A percentile compares a stretch with the other conserved stretches of the same genome.
Evolutionary conservation across 2,888 invertebrate genomes (phyloP).

Genomic region (Mythimna vitellina): DNA sequence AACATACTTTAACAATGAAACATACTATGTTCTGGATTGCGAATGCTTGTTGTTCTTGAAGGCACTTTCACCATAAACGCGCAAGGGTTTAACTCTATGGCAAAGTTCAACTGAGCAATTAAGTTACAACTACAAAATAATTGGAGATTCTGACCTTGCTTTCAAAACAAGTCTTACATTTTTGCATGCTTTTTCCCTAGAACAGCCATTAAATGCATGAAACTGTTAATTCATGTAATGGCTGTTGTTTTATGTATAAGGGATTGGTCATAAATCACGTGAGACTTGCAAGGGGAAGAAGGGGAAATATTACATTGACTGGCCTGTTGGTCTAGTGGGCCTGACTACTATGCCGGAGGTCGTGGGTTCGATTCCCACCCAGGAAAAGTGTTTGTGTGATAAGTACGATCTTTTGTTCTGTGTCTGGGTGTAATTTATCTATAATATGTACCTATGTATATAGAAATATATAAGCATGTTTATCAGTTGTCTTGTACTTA

Average conservation of each 20-base stretch:
- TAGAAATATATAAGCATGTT: too few species aligned
- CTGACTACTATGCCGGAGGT: too few species aligned
- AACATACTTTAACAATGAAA: background rate
- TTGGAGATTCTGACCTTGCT: slow-evolving; percentile 19
- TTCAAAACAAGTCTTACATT: slow-evolving; percentile 28
- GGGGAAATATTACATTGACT: too few species aligned
- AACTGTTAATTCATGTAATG: background rate
- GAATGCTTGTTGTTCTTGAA: background rate
- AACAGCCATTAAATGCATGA: slow-evolving; percentile 15
- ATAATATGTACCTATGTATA: too few species aligned
- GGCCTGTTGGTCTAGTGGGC: too few species aligned
- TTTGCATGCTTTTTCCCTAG: slow-evolving; percentile 29
- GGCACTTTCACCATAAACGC: slow-evolving; percentile 3
- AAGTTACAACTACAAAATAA: slow-evolving; percentile 10
- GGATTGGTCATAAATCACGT: too few species aligned
- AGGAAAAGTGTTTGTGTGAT: too few species aligned
- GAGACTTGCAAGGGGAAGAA: too few species aligned
- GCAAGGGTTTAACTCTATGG: slow-evolving; percentile 1
- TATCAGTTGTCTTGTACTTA: too few species aligned
- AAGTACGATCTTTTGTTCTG: too few species aligned
- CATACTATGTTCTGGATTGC: background rate
- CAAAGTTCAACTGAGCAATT: slow-evolving; percentile 30
- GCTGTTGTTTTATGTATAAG: background rate
- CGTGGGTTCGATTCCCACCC: too few species aligned
- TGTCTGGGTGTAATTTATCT: too few species aligned